Evolutionary conservation across 2,888 invertebrate species (phyloP).

Genomic region (Drepanosiphum platanoidis): DNA sequence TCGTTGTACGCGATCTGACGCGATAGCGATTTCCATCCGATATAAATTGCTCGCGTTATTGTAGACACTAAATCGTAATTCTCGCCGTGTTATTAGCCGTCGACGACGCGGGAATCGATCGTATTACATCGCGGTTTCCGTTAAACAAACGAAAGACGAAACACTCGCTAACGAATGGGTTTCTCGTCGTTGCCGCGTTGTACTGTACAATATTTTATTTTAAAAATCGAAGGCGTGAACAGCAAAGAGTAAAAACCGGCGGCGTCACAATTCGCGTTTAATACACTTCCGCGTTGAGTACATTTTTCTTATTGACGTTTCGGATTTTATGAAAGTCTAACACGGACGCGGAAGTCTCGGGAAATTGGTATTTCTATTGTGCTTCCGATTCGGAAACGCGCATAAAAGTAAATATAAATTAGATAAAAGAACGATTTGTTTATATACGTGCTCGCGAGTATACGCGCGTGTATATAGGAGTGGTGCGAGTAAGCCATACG

Average conservation of each 20-base stretch:
- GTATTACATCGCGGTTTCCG: conserved; percentile 1
- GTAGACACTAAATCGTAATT: background rate
- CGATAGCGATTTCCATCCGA: background rate
- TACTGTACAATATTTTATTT: background rate
- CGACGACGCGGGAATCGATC: background rate
- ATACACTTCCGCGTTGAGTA: background rate
- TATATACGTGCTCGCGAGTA: background rate
- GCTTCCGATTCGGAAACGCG: background rate
- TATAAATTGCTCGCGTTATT: background rate
- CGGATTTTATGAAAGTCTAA: background rate
- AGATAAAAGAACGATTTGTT: background rate
- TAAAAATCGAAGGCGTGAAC: background rate
- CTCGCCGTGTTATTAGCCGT: background rate
- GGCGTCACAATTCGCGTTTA: background rate
- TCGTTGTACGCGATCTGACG: background rate
- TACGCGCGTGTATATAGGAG: background rate
- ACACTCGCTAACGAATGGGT: background rate
- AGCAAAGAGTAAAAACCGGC: background rate
- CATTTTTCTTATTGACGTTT: background rate
- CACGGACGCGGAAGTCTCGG: background rate
- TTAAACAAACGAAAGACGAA: background rate
- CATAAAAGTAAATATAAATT: background rate
- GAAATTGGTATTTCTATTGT: background rate
- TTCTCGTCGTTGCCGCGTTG: background rate
- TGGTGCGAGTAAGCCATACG: too few species aligned